Evolutionary conservation across 2,797 vertebrate genomes (phyloP), one percentile per base, ranked within the genome.

Genomic region (Lutjanus campechanus): DNA sequence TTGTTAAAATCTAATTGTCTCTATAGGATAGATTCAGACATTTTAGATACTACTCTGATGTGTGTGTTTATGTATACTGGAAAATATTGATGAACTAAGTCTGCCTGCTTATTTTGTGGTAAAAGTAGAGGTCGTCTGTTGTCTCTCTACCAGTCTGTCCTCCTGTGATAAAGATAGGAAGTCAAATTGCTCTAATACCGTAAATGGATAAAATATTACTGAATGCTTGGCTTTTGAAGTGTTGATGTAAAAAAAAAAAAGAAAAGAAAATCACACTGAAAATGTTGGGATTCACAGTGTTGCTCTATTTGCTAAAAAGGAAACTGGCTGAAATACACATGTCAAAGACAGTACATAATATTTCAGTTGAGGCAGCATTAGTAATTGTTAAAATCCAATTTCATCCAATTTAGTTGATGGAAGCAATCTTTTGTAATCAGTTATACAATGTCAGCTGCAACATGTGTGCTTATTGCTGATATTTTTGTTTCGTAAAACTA

Each of bases 391-490:
- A 70, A 81, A 44, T 51, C 0, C 0, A n/a, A 29, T 75, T 70
- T 47, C 4, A 44, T 78, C 29, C 25, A 72, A 12, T 75, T 73
- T 58, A 53, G 7, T 59, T 73, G 16, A 72, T 70, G 53, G 7
- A 65, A 60, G 36, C 49, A 67, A 7, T 67, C 17, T 67, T 62
- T 56, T 79, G 15, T 56, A 20, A 29, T 76, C 53, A 36, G 2
- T 51, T 82, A 69, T 47, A 47, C 25, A 68, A 53, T 71, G 68
- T 77, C 55, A 74, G 16, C 55, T 72, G 25, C n/a, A 54, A 19
- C 77, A 47, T 73, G 12, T 77, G 25, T 76, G 16, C 16, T 15
- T 76, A 46, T 49, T 60, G 50, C 19, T 77, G 44, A 70, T 73
- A 64, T 61, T 64, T 16, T 43, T 51, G 41, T 64, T 56, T 56